These are phyloP conservation scores for Scatophagus argus DNA, from an alignment of 2,113 vertebrate species.

Conservation along the genomic window DNA sequence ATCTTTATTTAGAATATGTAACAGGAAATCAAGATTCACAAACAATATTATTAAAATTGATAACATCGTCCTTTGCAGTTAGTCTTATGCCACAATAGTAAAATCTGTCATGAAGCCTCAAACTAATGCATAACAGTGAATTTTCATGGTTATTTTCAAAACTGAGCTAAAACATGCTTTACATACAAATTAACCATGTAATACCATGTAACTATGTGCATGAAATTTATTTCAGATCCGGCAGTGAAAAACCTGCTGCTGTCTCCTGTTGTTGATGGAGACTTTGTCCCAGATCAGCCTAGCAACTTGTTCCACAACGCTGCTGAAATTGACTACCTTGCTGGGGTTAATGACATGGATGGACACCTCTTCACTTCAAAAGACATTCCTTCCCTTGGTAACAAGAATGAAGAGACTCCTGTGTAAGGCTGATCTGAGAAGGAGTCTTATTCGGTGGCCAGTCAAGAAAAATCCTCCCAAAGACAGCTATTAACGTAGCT, in stretches of 20 bases:
- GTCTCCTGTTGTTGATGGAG: slow-evolving; percentile 87
- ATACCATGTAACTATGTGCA: not conserved
- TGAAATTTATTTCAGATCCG: slow-evolving; percentile 76
- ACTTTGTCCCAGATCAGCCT: slow-evolving; percentile 88
- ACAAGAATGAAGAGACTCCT: slow-evolving; percentile 23
- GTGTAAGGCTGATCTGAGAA: slow-evolving; percentile 30
- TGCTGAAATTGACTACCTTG: slow-evolving; percentile 88
- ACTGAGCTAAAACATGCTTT: not conserved
- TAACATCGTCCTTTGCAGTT: not conserved
- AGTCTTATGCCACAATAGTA: not conserved
- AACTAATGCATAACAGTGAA: not conserved
- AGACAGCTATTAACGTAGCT: not conserved
- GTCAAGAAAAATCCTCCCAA: not conserved
- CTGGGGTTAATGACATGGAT: slow-evolving; percentile 89
- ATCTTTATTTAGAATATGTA: no score
- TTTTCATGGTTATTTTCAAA: not conserved
- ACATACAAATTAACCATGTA: not conserved
- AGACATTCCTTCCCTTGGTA: slow-evolving; percentile 84
- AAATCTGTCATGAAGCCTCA: no score
- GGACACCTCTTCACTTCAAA: slow-evolving; percentile 83
- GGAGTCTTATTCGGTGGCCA: not conserved
- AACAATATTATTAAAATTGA: no score
- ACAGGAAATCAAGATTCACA: no score
- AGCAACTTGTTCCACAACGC: slow-evolving; percentile 85
- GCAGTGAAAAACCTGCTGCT: slow-evolving; percentile 77